A percentile compares a stretch with the other conserved stretches of the same genome.
These are phyloP conservation scores for Dascyllus trimaculatus DNA, from an alignment of 2,113 vertebrate species.

Conservation along the genomic window DNA sequence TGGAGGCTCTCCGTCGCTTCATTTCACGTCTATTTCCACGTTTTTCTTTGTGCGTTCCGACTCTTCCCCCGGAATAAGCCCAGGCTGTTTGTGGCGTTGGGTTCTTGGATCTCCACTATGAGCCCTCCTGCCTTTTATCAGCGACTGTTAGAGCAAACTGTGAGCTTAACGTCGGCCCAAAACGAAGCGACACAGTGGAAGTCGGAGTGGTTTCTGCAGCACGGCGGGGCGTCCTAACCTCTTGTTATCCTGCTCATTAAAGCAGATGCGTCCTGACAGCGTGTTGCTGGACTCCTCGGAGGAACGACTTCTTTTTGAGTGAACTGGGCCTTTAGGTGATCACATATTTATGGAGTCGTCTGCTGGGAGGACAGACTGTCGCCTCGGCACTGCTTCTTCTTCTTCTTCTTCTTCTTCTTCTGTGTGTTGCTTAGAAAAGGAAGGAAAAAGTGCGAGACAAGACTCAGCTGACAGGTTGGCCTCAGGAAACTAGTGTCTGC, in stretches of 20 bases:
- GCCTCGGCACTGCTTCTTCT: background rate
- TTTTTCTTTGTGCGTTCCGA: no score
- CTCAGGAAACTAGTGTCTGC: background rate
- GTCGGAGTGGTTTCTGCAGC: no score
- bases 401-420: constrained; percentile 14
- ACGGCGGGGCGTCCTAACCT: background rate
- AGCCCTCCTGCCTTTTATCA: constrained; percentile 19
- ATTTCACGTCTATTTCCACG: no score
- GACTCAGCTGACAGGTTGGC: constrained; percentile 24
- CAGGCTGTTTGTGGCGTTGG: no score
- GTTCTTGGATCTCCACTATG: no score
- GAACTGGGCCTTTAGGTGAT: constrained; percentile 43
- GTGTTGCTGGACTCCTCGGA: background rate
- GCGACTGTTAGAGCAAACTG: constrained; percentile 40
- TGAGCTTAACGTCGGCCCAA: constrained; percentile 56
- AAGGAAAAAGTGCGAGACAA: constrained; percentile 3
- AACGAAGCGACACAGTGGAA: background rate
- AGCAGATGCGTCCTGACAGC: constrained; percentile 12
- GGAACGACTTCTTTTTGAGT: constrained; percentile 29
- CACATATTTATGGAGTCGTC: constrained; percentile 58
- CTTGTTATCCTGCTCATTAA: constrained; percentile 33
- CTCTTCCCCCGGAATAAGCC: no score
- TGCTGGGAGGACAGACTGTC: constrained; percentile 55
- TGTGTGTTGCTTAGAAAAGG: constrained; percentile 1
- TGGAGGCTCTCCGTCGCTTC: no score